A percentile compares a stretch with the other conserved stretches of the same genome.
phyloP scores from a whole-genome alignment of 2,113 vertebrate genomes.

The Mustela nigripes region DNA sequence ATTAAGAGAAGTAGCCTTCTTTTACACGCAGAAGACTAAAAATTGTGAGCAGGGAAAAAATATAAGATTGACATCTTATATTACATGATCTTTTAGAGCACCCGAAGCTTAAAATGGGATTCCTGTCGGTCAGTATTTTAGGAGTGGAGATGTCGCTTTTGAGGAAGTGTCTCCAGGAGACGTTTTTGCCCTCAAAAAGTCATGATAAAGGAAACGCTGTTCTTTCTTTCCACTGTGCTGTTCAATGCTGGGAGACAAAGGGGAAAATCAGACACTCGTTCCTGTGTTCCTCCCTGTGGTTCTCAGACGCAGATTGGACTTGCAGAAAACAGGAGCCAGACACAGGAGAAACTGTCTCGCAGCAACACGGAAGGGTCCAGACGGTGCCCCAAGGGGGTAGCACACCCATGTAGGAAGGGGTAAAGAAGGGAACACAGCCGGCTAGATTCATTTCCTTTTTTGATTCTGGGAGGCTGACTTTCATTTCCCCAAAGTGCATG shows the following conservation, averaged over 20 bases:
- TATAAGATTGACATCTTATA: neutral
- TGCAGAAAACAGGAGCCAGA: neutral
- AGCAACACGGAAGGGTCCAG: neutral
- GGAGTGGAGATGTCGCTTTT: neutral
- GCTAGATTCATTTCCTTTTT: conserved; percentile 88
- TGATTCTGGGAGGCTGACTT: conserved; percentile 82
- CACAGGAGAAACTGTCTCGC: neutral
- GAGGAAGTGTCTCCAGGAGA: conserved; percentile 54
- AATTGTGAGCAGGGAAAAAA: neutral
- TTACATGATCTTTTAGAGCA: neutral
- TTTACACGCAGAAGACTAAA: neutral
- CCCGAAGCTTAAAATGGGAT: neutral
- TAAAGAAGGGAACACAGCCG: neutral
- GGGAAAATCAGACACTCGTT: neutral
- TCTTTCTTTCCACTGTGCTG: neutral
- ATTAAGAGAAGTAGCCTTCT: neutral
- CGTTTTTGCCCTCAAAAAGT: neutral
- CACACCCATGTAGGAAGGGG: neutral
- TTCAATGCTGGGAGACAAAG: accelerated
- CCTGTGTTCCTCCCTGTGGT: neutral
- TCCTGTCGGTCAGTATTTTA: neutral
- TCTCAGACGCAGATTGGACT: neutral
- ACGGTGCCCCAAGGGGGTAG: neutral
- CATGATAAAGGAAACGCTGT: neutral
- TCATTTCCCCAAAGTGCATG: conserved; percentile 87